Conservation (phyloP, 2,797 vertebrate genomes). For the Spheniscus humboldti region DNA sequence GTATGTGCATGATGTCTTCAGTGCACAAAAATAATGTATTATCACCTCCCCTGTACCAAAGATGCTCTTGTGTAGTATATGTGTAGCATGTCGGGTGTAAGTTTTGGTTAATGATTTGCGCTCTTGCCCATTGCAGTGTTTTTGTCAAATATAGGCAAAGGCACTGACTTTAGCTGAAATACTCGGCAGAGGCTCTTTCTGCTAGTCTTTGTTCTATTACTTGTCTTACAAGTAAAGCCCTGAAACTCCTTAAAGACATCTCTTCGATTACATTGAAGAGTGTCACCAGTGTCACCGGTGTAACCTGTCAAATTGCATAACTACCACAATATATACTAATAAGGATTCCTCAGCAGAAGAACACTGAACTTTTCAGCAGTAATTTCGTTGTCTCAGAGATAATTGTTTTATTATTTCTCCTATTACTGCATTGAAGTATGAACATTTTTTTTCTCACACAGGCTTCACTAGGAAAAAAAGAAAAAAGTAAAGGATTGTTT, state of each 20-base stretch:
- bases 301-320: not conserved
- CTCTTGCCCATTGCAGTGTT: not conserved
- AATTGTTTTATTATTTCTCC: not conserved
- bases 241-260: not conserved
- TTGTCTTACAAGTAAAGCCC: not conserved
- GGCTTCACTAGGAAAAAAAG: constrained; percentile 84
- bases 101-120: not conserved
- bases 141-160: not conserved
- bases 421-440: not conserved
- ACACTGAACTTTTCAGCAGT: not conserved
- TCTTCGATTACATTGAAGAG: not conserved
- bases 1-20: not conserved
- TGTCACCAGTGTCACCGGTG: not conserved
- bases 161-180: not conserved
- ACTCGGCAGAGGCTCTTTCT: not conserved
- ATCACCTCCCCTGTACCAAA: not conserved
- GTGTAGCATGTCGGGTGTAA: not conserved
- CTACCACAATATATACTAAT: not conserved
- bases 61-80: not conserved
- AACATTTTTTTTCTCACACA: constrained; percentile 23
- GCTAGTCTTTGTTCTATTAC: not conserved
- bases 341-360: not conserved
- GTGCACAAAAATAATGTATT: not conserved
- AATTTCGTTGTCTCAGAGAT: not conserved
- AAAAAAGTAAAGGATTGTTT: constrained; percentile 88